phyloP scores from a whole-genome alignment of 2,888 invertebrate genomes.

The Drosophila anceps region DNA sequence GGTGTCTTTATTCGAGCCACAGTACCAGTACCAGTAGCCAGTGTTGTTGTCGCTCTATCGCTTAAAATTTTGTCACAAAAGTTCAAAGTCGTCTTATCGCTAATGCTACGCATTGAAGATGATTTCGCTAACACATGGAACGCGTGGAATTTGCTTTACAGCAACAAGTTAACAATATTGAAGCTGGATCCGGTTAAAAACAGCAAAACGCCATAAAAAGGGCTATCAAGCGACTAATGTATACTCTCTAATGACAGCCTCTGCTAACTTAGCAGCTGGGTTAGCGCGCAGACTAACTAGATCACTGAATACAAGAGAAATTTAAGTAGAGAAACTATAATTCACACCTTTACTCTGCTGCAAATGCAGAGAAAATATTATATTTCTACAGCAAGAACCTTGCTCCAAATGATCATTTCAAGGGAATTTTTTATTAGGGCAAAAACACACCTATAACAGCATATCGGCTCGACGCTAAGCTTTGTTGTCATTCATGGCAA shows the following conservation, averaged over 20 bases:
- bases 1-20: background rate
- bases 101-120: slow-evolving; percentile 23
- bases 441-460: background rate
- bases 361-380: background rate
- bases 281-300: background rate
- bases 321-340: background rate
- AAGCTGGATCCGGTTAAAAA: slow-evolving; percentile 36
- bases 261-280: background rate
- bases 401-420: background rate
- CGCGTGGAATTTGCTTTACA: slow-evolving; percentile 22
- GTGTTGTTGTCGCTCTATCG: background rate
- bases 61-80: slow-evolving; percentile 24
- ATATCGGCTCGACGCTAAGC: background rate
- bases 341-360: background rate
- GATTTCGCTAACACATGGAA: slow-evolving; percentile 19
- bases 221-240: slow-evolving; percentile 2
- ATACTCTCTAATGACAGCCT: slow-evolving; percentile 22
- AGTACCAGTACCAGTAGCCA: too few species aligned
- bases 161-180: slow-evolving; percentile 17
- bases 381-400: background rate
- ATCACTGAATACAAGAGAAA: background rate
- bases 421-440: background rate
- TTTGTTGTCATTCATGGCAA: background rate
- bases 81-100: slow-evolving; percentile 55
- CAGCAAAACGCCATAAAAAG: slow-evolving; percentile 5